Base-by-base conservation (phyloP, 2,113 vertebrate species). In the Ariopsis seemanni region DNA sequence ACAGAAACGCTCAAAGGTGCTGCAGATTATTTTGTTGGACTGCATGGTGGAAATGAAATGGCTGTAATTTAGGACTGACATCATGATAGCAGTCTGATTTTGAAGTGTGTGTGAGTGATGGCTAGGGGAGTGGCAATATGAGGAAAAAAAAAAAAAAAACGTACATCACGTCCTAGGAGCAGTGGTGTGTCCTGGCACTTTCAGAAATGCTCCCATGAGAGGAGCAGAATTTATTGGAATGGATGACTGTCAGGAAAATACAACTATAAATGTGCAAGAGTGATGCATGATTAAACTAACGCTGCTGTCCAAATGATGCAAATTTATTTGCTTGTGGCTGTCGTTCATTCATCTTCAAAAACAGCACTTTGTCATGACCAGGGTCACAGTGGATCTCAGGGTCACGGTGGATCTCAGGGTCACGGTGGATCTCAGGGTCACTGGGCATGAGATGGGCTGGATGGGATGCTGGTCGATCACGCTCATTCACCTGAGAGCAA, bases 91-190 rank as follows among this genome's bases (percentile, higher is more conserved):
- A 17, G 48, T 12, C 42, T 22, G 17, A 75, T 75, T 75, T 22
- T 5, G 15, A 25, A 8, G 75, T 55, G 75, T 55, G 75, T 78
- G 77, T 57, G 53, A 18, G 77, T 27, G 77, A 50, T 55, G 77
- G n/a, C 53, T 80, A 80, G 53, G 78, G 78, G 78, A 80, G 78
- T 80, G 78, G 78, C 55, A 3, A 30, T 30, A 30, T 30, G 27
- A 78, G 50, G 22, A 74, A 74, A 48, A 48, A 30, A 30, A 30
- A 30, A 30, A 30, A 30, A 30, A 30, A 30, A 30, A n/a, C 75
- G 7, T 78, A n/a, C 7, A 53, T 78, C 74, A 77, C 42, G 55
- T 77, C 74, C 50, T 53, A 50, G 72, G 9, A 75, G 25, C 50
- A 27, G 52, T 58, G 78, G 22, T 1, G 25, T 78, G 75, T 78